phyloP scores from a whole-genome alignment of 2,797 vertebrate genomes.

The Diplodus sargus region DNA sequence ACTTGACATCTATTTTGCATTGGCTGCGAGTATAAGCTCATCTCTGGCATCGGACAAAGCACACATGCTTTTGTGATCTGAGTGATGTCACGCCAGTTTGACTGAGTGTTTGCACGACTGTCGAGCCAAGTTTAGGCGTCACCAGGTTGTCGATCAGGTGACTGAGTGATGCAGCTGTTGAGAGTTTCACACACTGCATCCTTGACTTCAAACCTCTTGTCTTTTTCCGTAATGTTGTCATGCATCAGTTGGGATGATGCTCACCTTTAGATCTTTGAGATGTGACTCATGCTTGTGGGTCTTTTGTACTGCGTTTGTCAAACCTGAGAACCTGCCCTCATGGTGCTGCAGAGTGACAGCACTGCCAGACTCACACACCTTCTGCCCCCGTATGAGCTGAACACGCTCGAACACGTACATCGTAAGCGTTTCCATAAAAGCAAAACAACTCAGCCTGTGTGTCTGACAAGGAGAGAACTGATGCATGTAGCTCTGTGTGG shows the following conservation, averaged over 20 bases:
- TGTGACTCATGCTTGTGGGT: constrained; percentile 38
- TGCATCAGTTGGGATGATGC: constrained; percentile 1
- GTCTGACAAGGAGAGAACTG: constrained; percentile 41
- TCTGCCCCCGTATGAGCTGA: constrained; percentile 37
- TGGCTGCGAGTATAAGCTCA: not conserved
- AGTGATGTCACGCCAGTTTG: constrained; percentile 6
- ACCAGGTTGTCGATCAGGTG: not conserved
- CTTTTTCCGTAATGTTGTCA: not conserved
- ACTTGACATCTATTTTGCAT: not conserved
- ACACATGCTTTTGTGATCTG: not conserved
- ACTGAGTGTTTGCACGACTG: not conserved
- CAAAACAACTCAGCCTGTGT: constrained; percentile 51
- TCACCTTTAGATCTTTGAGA: constrained; percentile 38
- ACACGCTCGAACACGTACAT: constrained; percentile 60
- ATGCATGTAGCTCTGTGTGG: constrained; percentile 42
- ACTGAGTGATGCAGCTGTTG: constrained; percentile 3
- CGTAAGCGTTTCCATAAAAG: constrained; percentile 48
- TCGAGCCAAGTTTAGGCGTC: not conserved
- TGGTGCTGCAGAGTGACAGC: constrained; percentile 66
- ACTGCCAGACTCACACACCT: constrained; percentile 50
- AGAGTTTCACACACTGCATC: constrained; percentile 3
- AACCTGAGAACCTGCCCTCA: constrained; percentile 51
- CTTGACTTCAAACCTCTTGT: not conserved
- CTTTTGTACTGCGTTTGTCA: constrained; percentile 41
- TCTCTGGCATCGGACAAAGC: not conserved